Evolutionary conservation across 2,888 invertebrate genomes (phyloP).

Genomic region (Caenorhabditis sp.): DNA sequence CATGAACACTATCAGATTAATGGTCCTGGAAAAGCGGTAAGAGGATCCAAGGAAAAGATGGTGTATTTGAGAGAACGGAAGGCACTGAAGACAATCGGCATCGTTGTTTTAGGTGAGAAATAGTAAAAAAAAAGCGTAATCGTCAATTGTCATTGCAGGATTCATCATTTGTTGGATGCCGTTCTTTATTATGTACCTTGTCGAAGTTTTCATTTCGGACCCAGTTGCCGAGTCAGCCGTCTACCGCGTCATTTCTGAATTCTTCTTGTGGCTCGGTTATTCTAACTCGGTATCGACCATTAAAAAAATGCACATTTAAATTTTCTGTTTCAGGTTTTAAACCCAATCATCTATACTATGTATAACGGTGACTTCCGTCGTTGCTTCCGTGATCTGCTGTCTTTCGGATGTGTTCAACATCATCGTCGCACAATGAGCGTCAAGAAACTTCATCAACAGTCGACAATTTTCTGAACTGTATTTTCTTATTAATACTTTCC

Average conservation of each 20-base stretch:
- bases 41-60: constrained; percentile 83
- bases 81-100: constrained; percentile 83
- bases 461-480: constrained; percentile 72
- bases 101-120: constrained; percentile 80
- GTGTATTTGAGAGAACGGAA: constrained; percentile 82
- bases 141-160: too few species aligned
- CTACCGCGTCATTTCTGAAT: constrained; percentile 78
- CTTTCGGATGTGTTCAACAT: constrained; percentile 81
- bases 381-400: constrained; percentile 83
- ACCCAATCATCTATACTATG: constrained; percentile 83
- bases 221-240: constrained; percentile 63
- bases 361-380: constrained; percentile 83
- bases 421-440: constrained; percentile 82
- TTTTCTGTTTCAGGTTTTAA: constrained; percentile 74
- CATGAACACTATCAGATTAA: constrained; percentile 78
- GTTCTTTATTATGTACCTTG: constrained; percentile 83
- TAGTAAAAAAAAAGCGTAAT: not conserved
- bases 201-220: constrained; percentile 78
- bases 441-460: constrained; percentile 82
- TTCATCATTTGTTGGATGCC: constrained; percentile 84
- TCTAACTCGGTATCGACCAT: constrained; percentile 83
- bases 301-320: too few species aligned
- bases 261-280: constrained; percentile 84
- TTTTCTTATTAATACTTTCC: not conserved
- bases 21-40: constrained; percentile 79